Evolutionary conservation across 2,888 invertebrate genomes (phyloP).

Genomic region (Holacanthella duospinosa): DNA sequence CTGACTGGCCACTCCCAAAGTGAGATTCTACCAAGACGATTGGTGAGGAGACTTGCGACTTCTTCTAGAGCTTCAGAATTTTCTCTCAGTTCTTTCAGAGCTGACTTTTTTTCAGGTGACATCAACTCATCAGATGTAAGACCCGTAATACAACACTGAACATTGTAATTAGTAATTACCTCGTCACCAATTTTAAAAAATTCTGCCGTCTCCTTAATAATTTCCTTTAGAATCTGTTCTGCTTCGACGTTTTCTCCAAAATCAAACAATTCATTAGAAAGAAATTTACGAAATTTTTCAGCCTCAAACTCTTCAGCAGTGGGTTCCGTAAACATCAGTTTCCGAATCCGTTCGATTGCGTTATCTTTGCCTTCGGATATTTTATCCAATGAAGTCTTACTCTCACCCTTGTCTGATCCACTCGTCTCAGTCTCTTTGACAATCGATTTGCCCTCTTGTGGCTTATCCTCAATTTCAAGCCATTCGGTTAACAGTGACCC

Average conservation of each 20-base stretch:
- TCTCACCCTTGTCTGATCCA: too few species aligned
- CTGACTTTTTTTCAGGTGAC: conserved; percentile 14
- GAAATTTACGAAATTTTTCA: conserved; percentile 13
- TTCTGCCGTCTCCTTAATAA: conserved; percentile 4
- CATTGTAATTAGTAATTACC: neutral
- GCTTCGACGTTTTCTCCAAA: conserved; percentile 12
- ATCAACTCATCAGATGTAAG: conserved; percentile 19
- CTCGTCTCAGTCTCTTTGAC: too few species aligned
- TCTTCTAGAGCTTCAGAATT: conserved; percentile 24
- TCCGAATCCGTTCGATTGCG: conserved; percentile 14
- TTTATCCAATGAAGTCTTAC: neutral
- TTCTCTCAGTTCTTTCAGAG: conserved; percentile 20
- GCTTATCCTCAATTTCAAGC: conserved; percentile 2
- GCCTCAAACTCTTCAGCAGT: conserved; percentile 8
- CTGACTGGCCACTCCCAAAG: conserved; percentile 20
- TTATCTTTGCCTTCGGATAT: conserved; percentile 11
- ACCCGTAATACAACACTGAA: conserved; percentile 21
- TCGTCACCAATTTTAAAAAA: neutral
- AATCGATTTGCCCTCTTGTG: neutral
- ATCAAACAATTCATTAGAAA: conserved; percentile 14
- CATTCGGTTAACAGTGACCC: conserved; percentile 8
- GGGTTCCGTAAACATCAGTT: conserved; percentile 13
- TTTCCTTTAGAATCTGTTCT: conserved; percentile 7
- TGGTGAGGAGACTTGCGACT: conserved; percentile 22
- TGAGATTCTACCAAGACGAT: conserved; percentile 15